phyloP scores from a whole-genome alignment of 2,113 vertebrate genomes.

The Trochalopteron elliotii region DNA sequence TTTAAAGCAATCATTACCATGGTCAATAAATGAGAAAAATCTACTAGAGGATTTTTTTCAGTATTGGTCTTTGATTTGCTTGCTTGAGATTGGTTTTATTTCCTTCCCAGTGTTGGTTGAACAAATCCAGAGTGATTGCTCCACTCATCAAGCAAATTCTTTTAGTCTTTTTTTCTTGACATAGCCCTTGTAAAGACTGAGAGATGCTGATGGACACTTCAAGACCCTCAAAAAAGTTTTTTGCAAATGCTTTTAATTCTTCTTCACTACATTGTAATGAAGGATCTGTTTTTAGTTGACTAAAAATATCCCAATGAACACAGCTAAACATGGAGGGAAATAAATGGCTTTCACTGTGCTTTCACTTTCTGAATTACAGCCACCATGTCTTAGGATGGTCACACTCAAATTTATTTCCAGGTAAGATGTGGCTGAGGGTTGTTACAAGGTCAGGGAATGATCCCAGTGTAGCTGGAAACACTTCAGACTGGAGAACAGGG shows the following conservation, averaged over 20 bases:
- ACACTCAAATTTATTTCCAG: neutral
- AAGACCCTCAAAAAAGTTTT: neutral
- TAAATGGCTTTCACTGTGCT: neutral
- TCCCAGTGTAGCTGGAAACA: neutral
- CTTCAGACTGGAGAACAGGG: neutral
- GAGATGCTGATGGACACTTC: neutral
- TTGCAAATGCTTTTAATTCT: neutral
- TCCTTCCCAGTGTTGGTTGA: neutral
- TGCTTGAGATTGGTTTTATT: neutral
- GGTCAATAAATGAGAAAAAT: neutral
- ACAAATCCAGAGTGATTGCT: neutral
- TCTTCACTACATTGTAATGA: neutral
- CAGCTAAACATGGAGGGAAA: neutral
- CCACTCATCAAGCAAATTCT: neutral
- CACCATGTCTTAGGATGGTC: neutral
- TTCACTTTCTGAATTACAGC: neutral
- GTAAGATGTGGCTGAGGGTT: neutral
- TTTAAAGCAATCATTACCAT: neutral
- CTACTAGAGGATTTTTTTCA: rapidly evolving
- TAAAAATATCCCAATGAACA: neutral
- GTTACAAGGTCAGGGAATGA: neutral
- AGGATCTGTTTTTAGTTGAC: neutral
- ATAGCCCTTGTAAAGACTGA: neutral
- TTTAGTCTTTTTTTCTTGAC: neutral
- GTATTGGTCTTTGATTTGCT: neutral